These are phyloP conservation scores for Rhynchophorus ferrugineus DNA, from an alignment of 1,140 invertebrate genomes.

Conservation along the genomic window DNA sequence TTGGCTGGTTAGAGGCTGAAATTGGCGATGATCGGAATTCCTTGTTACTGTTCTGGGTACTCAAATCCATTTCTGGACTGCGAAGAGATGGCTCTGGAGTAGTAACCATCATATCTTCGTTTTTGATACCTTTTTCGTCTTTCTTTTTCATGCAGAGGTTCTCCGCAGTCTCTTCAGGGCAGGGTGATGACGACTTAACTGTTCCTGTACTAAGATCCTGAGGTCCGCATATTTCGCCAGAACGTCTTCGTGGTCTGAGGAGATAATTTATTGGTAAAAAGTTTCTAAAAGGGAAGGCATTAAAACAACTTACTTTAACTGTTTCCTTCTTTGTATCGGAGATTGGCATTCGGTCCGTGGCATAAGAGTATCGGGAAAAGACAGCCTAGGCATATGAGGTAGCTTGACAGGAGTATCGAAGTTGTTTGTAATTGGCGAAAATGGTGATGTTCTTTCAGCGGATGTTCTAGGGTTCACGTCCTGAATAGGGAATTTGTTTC, in stretches of 20 bases:
- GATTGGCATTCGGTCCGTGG: conserved; percentile 49
- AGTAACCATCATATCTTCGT: conserved; percentile 24
- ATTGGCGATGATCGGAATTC: conserved; percentile 44
- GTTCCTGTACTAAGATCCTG: conserved; percentile 47
- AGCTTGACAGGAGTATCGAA: conserved; percentile 37
- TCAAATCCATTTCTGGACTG: conserved; percentile 44
- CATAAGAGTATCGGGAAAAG: conserved; percentile 41
- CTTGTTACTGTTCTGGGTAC: conserved; percentile 34
- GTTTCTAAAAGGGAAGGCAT: not conserved
- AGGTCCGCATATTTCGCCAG: conserved; percentile 60
- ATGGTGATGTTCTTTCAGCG: conserved; percentile 23
- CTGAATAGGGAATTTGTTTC: conserved; percentile 28
- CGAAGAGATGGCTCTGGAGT: conserved; percentile 40
- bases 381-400: conserved; percentile 46
- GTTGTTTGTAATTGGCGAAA: conserved; percentile 27
- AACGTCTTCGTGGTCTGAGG: conserved; percentile 61
- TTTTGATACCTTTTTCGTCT: conserved; percentile 21
- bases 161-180: conserved; percentile 38
- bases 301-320: conserved; percentile 47
- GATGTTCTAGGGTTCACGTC: conserved; percentile 27
- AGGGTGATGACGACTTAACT: conserved; percentile 19
- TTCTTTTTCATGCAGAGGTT: conserved; percentile 46
- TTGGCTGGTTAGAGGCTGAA: conserved; percentile 41
- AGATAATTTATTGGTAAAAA: not conserved
- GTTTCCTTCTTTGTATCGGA: conserved; percentile 67